phyloP scores from a whole-genome alignment of 2,888 invertebrate genomes.

The Pterostichus niger region DNA sequence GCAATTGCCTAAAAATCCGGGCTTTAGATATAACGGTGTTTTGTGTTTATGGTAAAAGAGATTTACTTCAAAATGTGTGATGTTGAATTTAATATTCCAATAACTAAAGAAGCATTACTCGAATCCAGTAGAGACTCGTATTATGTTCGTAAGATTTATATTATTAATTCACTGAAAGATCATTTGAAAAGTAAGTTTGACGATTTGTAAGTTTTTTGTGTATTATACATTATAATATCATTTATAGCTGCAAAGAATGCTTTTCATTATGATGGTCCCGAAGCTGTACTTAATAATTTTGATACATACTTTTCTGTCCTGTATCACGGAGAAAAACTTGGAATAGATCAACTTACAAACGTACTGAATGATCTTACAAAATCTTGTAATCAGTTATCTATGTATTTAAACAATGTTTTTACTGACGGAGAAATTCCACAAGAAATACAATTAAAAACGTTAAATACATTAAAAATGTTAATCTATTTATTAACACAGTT shows the following conservation, averaged over 20 bases:
- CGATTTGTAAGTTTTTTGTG: neutral
- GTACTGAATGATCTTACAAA: slow-evolving; percentile 76
- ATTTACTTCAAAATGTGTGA: slow-evolving; percentile 44
- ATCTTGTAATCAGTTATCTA: slow-evolving; percentile 59
- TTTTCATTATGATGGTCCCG: slow-evolving; percentile 77
- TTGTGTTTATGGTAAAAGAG: slow-evolving; percentile 14
- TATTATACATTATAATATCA: neutral
- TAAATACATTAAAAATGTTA: slow-evolving; percentile 89
- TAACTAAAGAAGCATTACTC: slow-evolving; percentile 51
- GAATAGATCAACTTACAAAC: slow-evolving; percentile 80
- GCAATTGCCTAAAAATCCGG: too few species aligned
- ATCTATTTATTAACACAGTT: slow-evolving; percentile 85
- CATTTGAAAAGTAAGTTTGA: slow-evolving; percentile 47
- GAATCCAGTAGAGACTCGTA: slow-evolving; percentile 40
- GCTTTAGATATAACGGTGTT: slow-evolving; percentile 8
- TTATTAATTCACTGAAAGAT: slow-evolving; percentile 52
- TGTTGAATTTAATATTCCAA: slow-evolving; percentile 53
- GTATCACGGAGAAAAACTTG: slow-evolving; percentile 82
- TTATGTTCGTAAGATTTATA: slow-evolving; percentile 42
- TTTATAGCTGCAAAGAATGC: slow-evolving; percentile 76
- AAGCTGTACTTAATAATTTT: slow-evolving; percentile 86
- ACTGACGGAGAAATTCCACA: slow-evolving; percentile 78
- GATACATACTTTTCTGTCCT: slow-evolving; percentile 88
- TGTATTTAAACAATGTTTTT: slow-evolving; percentile 77
- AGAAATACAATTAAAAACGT: slow-evolving; percentile 79